phyloP scores from a whole-genome alignment of 2,797 vertebrate genomes.

The Cyclura pinguis region DNA sequence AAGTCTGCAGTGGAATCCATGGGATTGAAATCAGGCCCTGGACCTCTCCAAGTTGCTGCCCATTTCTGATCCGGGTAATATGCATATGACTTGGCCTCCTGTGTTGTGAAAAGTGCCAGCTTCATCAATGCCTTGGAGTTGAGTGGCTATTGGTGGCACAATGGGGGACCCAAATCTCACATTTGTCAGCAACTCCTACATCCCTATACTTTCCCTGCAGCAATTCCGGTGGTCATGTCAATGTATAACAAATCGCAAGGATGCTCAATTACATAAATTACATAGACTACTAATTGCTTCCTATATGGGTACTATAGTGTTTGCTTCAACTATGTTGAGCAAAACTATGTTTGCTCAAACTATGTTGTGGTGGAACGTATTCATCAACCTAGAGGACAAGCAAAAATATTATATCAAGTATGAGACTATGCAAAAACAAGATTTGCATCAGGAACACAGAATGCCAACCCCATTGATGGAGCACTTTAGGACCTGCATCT shows the following conservation, averaged over 20 bases:
- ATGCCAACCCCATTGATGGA: too few species aligned
- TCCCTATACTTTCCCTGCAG: background rate
- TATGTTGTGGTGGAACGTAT: too few species aligned
- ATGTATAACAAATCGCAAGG: background rate
- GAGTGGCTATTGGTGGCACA: too few species aligned
- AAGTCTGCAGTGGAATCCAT: background rate
- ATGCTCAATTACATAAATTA: background rate
- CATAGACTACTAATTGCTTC: background rate
- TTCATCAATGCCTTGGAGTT: background rate
- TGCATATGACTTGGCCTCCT: background rate
- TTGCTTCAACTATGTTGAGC: background rate
- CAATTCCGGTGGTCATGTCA: background rate
- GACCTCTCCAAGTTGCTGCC: background rate
- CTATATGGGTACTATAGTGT: background rate
- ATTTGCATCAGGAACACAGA: too few species aligned
- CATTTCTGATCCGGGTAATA: background rate
- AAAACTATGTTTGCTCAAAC: too few species aligned
- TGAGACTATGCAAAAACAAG: too few species aligned
- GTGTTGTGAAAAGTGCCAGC: background rate
- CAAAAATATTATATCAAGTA: too few species aligned
- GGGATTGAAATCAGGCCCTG: background rate
- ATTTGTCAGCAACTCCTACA: background rate
- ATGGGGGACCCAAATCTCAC: too few species aligned
- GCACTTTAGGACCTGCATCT: background rate
- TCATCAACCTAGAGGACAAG: too few species aligned